Conservation (phyloP, 92 coral and sea anemone species). For the Porites divaricata region DNA sequence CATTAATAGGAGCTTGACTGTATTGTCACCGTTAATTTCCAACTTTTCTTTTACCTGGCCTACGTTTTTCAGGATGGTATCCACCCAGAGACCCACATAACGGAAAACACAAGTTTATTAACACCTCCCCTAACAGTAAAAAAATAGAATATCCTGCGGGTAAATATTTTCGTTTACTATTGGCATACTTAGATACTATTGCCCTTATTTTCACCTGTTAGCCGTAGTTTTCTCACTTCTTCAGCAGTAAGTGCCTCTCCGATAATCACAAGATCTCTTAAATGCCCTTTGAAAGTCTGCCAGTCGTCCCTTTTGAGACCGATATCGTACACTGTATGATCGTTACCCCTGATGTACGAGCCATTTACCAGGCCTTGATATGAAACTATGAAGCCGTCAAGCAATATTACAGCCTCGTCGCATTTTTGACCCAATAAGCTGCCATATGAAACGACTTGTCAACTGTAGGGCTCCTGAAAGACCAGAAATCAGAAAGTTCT, state of each 20-base stretch:
- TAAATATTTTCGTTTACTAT: not conserved
- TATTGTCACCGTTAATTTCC: too few relatives aligned
- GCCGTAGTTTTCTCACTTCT: not conserved
- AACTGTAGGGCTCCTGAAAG: not conserved
- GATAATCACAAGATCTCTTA: constrained; percentile 20
- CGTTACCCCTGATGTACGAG: not conserved
- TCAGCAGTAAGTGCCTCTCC: constrained; percentile 2
- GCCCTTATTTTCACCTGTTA: not conserved
- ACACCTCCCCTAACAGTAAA: too few relatives aligned
- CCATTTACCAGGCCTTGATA: not conserved
- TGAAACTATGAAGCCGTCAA: not conserved
- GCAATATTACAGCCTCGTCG: not conserved
- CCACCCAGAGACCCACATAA: too few relatives aligned
- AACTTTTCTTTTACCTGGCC: too few relatives aligned
- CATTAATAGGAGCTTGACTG: too few relatives aligned
- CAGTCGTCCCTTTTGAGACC: constrained; percentile 4
- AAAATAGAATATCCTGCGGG: not conserved
- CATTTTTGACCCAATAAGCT: not conserved
- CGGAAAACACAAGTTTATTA: too few relatives aligned
- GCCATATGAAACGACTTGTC: constrained; percentile 16
- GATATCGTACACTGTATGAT: not conserved
- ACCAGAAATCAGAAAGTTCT: too few relatives aligned
- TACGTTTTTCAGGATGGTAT: too few relatives aligned
- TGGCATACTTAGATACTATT: not conserved
- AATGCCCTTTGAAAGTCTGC: not conserved